Evolutionary conservation across 2,888 invertebrate species (phyloP), one percentile per base, ranked within the genome.

Genomic region (Sthenelais limicola): DNA sequence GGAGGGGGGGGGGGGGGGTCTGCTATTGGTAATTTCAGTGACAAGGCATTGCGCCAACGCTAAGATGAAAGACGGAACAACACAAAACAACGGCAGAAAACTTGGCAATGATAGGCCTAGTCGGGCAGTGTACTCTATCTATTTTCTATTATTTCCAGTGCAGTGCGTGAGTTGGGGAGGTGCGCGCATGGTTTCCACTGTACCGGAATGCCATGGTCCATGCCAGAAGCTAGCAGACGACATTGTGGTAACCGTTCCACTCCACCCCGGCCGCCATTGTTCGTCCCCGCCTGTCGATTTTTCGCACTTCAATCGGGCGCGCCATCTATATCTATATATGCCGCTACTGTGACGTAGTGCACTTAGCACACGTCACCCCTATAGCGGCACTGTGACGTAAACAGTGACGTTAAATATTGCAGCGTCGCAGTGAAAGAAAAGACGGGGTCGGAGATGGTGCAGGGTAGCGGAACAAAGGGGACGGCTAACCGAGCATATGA

Each of bases 351-450:
- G n/a, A n/a, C 49, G n/a, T 5, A 49, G 7, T 49, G n/a, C 24
- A 49, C n/a, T 21, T 26, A 54, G 33, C 58, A 33, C 33, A 4
- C 58, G n/a, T 35, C 32, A 18, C 7, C 21, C 33, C 58, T 35
- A 3, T 35, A 3, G 4, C 58, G 3, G 35, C 35, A 5, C 51
- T 43, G 12, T 43, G 43, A 9, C 43, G 9, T 18, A 9, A 18
- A 43, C 43, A 43, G 38, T 4, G 62, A 62, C 62, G 35, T 62
- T 62, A 62, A 62, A 62, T 62, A 62, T 38, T 62, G 62, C 56
- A 62, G 35, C n/a, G 21, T 35, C 15, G 62, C 38, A 21, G 62
- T 3, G 56, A 30, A 56, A 56, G 56, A 56, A 56, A 56, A 56
- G 56, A 30, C 32, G 56, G 56, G 7, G 2, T 32, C 30, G 56